Evolutionary conservation across 2,888 invertebrate species (phyloP), one percentile per base, ranked within the genome.

Genomic region (Asteroscopus sphinx): DNA sequence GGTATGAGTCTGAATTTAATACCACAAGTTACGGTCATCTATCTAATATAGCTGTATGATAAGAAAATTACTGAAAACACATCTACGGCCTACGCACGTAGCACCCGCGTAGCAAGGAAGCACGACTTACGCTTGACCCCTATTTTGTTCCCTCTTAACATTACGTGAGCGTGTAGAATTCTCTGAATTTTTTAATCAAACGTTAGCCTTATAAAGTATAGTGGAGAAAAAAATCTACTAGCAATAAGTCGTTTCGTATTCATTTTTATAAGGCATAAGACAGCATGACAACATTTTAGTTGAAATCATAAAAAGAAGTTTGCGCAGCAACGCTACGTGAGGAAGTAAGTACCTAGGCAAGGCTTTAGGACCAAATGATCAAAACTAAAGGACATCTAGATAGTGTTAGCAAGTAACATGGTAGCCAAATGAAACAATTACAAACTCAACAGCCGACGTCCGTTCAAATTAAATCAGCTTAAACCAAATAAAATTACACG

Each of bases 401-500:
- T 37, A 51, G 42, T 47, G 42, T 41, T 35, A 41, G 40, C 36
- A 46, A 51, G 45, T 48, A 47, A 59, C 21, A 48, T 36, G 37
- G 21, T 60, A 51, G 42, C 40, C 62, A 51, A 68, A 61, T 56
- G 51, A 56, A 57, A 68, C 62, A 68, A 63, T 60, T 53, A 46
- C 54, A 41, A 71, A 71, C 42, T 65, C 60, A 48, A 57, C 58
- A 62, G 47, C 53, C 54, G 42, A 74, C 61, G 79, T 74, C 79
- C 77, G 77, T 80, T 76, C 69, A 78, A 79, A 85, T 86, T 85
- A 82, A 85, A 85, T 85, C 84, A 81, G 73, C 62, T 75, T 79
- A 79, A 72, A 80, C 80, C 79, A 79, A 83, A 82, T 82, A 83
- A 87, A 88, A 87, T 86, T 86, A 85, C 81, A 80, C 71, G 82